These are phyloP conservation scores for Drosophila tropicalis DNA, from an alignment of 1,140 invertebrate species.

Conservation along the genomic window DNA sequence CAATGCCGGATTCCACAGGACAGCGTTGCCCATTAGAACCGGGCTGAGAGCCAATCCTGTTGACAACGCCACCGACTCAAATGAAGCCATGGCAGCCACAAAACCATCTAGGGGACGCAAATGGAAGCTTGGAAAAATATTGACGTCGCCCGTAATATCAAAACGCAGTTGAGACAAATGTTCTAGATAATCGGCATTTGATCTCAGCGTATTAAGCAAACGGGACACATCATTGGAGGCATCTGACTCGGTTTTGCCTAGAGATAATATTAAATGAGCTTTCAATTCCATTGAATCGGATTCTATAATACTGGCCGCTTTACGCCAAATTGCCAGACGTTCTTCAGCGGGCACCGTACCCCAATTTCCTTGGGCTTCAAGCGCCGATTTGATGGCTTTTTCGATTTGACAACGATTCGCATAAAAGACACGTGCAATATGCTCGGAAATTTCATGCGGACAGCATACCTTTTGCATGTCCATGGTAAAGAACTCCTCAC, in stretches of 20 bases:
- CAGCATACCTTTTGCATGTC: conserved; percentile 34
- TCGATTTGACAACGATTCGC: conserved; percentile 92
- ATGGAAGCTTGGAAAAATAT: conserved; percentile 85
- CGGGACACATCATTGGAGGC: conserved; percentile 98
- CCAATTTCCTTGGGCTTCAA: conserved; percentile 91
- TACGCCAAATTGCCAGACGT: conserved; percentile 90
- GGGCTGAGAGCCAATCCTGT: conserved; percentile 97
- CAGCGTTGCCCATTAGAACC: conserved; percentile 97
- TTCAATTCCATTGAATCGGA: conserved; percentile 93
- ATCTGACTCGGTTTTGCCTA: conserved; percentile 96
- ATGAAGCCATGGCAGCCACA: conserved; percentile 97
- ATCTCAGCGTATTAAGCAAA: conserved; percentile 96
- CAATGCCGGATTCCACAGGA: conserved; percentile 99
- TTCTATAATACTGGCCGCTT: conserved; percentile 94
- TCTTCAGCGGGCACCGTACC: conserved; percentile 90
- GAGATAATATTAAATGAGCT: conserved; percentile 97
- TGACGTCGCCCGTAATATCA: conserved; percentile 34
- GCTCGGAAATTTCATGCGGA: conserved; percentile 92
- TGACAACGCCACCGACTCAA: conserved; percentile 99
- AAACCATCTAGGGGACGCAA: conserved; percentile 98
- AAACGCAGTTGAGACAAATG: conserved; percentile 86
- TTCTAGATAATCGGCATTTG: conserved; percentile 95
- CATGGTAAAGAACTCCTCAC: conserved; percentile 32
- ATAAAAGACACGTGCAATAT: conserved; percentile 95
- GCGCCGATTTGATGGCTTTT: conserved; percentile 92